A percentile compares a stretch with the other conserved stretches of the same genome.
Evolutionary conservation across 1,140 invertebrate genomes (phyloP).

Genomic region (Ceratosolen fusciceps): DNA sequence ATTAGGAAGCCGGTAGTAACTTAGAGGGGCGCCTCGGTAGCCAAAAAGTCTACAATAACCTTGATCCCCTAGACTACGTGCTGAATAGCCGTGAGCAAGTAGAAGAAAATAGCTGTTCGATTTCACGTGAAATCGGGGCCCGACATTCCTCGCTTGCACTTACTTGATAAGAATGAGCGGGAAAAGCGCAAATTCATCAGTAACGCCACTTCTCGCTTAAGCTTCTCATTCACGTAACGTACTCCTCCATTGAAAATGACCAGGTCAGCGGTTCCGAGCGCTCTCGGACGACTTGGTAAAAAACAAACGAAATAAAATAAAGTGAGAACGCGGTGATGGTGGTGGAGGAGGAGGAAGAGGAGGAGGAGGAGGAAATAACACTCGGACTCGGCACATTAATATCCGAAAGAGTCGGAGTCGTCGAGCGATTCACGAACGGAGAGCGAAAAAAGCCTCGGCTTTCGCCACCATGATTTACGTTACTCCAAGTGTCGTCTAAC

Average conservation of each 20-base stretch:
- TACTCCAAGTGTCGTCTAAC: conserved; percentile 28
- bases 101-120: no score
- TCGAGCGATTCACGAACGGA: background rate
- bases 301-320: no score
- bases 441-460: background rate
- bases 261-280: background rate
- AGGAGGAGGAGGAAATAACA: background rate
- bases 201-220: background rate
- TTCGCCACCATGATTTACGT: background rate
- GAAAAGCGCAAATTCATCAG: background rate
- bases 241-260: background rate
- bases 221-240: background rate
- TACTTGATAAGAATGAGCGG: background rate
- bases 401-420: background rate
- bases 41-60: no score
- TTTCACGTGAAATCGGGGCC: background rate
- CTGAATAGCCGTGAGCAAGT: no score
- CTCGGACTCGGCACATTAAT: background rate
- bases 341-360: no score
- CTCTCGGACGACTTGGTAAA: background rate
- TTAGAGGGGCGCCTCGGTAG: no score
- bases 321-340: no score
- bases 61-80: no score
- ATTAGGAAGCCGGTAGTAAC: no score
- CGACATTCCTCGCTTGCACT: background rate